Base-by-base conservation (phyloP, 2,888 invertebrate species). In the Agrochola lychnidis region DNA sequence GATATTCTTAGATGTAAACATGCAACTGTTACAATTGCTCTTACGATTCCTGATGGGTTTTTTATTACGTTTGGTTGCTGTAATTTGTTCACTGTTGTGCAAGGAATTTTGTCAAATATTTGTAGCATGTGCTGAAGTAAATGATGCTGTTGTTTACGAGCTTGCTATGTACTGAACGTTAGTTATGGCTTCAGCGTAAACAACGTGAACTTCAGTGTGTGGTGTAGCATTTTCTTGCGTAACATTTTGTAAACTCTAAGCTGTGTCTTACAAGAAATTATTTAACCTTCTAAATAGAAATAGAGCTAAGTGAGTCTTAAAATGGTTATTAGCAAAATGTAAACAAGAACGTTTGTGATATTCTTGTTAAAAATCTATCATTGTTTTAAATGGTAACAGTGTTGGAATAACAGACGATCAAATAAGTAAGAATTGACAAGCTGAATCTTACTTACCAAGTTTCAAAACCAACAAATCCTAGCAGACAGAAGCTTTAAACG, bases 1-100 rank as follows among this genome's bases (percentile, higher is more conserved):
- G 91, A 91, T 92, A 90, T 92, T 93, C 90, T 89, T 69, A 74
- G 89, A 91, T 90, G 89, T 92, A 93, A 92, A 93, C 93, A 92
- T 70, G 79, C 80, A 82, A 81, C 73, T 83, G 87, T 89, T 81
- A 83, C 81, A 73, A 88, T 86, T 80, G 76, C 72, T 83, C 85
- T 89, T 81, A 84, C 80, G 73, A 87, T 88, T 79, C 67, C 69
- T 81, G 83, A 79, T 79, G 79, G 70, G 61, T 57, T 87, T 88
- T 83, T 87, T 83, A 78, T 75, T 75, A 40, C 75, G 59, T 71
- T 69, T 14, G 53, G 57, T 75, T 83, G 69, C 45, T 70, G 79
- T 74, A 53, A 85, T 78, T 69, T 25, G 56, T 63, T 81, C 22
- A 45, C 10, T 48, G 66, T 71, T 75, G 70, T 68, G 76, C 66